Conservation (phyloP, 2,888 invertebrate species). For the Cerceris rybyensis region DNA sequence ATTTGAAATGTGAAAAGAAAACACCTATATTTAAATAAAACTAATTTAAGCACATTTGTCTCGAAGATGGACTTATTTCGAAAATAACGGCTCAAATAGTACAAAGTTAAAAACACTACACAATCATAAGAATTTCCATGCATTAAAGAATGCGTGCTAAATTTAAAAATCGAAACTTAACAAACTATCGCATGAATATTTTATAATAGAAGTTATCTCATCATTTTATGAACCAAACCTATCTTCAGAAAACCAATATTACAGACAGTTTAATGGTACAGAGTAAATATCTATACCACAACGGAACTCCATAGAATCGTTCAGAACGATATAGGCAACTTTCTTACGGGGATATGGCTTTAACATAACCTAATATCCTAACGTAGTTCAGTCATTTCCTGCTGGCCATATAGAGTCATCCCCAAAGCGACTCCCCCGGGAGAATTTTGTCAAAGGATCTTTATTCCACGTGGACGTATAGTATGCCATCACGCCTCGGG, state of each 20-base stretch:
- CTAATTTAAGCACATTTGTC: too few species aligned
- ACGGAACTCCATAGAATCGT: conserved; percentile 9
- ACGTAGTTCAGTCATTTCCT: conserved; percentile 81
- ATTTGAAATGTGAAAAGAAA: too few species aligned
- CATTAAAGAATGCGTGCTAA: too few species aligned
- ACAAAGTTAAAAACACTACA: too few species aligned
- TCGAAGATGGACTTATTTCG: too few species aligned
- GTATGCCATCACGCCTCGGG: conserved; percentile 77
- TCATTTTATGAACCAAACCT: too few species aligned
- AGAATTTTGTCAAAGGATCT: conserved; percentile 82
- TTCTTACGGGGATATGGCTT: conserved; percentile 67
- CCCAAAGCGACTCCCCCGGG: conserved; percentile 79
- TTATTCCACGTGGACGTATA: conserved; percentile 81
- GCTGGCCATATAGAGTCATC: conserved; percentile 75
- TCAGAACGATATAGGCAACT: conserved; percentile 21
- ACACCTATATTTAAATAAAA: too few species aligned
- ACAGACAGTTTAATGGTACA: neutral
- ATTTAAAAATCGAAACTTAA: too few species aligned
- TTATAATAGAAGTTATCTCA: too few species aligned
- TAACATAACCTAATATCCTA: conserved; percentile 81
- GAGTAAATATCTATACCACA: neutral
- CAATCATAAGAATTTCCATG: too few species aligned
- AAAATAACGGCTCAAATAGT: too few species aligned
- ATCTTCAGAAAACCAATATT: neutral
- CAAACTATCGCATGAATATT: too few species aligned